Percentiles rank a stretch among this genome's conserved stretches.
Evolutionary conservation across 2,113 vertebrate species (phyloP).

Genomic region (Penelope pileata): DNA sequence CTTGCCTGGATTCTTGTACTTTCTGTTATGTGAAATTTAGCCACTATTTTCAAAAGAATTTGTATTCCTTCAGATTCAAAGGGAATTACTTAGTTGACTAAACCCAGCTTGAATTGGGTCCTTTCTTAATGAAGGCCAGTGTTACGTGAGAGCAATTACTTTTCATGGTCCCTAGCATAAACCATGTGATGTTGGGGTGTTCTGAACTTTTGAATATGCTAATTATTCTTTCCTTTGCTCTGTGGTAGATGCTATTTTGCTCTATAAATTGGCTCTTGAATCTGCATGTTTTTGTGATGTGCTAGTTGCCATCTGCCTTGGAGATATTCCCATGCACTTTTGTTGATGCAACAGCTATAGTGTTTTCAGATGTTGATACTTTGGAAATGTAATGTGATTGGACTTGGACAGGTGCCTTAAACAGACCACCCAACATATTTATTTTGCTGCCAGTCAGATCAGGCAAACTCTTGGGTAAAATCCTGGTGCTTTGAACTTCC

Average conservation of each 20-base stretch:
- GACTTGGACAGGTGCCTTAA: conserved; percentile 69
- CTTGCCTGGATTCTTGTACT: background rate
- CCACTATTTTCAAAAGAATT: background rate
- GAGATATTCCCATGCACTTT: conserved; percentile 63
- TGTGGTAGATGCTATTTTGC: conserved; percentile 52
- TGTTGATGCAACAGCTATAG: conserved; percentile 63
- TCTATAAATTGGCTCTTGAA: conserved; percentile 41
- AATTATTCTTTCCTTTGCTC: conserved; percentile 31
- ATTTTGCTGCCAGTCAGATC: conserved; percentile 71
- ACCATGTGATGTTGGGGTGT: background rate
- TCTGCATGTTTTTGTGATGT: conserved; percentile 55
- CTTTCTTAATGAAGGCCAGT: conserved; percentile 8
- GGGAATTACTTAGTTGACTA: conserved; percentile 4
- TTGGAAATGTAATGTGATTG: conserved; percentile 64
- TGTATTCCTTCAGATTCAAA: conserved; percentile 24
- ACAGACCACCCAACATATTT: conserved; percentile 74
- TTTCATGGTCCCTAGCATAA: background rate
- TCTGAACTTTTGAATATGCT: conserved; percentile 30
- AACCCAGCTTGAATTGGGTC: background rate
- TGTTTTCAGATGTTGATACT: conserved; percentile 69
- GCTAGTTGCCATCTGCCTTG: conserved; percentile 70
- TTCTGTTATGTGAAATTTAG: background rate
- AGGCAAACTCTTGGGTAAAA: conserved; percentile 50
- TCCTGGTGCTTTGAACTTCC: conserved; percentile 44
- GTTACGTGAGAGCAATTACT: background rate